Conservation (phyloP, 2,888 invertebrate genomes). For the Seira ritae region DNA sequence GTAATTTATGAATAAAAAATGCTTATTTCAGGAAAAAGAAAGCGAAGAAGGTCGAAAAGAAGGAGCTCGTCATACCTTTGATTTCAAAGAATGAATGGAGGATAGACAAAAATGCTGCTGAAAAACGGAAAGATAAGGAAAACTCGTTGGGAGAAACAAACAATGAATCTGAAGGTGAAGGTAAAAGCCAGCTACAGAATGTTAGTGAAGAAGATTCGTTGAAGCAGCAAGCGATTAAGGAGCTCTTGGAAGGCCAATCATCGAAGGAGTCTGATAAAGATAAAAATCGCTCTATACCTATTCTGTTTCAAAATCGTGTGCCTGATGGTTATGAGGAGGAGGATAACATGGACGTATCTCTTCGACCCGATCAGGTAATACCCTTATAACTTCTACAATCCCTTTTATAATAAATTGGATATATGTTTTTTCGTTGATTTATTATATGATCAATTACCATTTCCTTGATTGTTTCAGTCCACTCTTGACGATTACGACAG, state of each 20-base stretch:
- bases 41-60: slow-evolving; percentile 63
- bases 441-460: background rate
- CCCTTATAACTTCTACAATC: background rate
- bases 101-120: slow-evolving; percentile 67
- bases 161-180: background rate
- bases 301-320: slow-evolving; percentile 76
- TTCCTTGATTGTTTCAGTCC: slow-evolving; percentile 45
- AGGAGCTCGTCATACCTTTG: slow-evolving; percentile 75
- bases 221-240: slow-evolving; percentile 85
- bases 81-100: slow-evolving; percentile 76
- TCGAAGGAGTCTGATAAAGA: slow-evolving; percentile 57
- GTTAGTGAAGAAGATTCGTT: slow-evolving; percentile 74
- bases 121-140: slow-evolving; percentile 78
- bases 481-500: slow-evolving; percentile 82
- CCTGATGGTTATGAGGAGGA: slow-evolving; percentile 77
- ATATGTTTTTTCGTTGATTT: too few relatives aligned
- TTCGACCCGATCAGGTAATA: slow-evolving; percentile 76
- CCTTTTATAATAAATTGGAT: too few relatives aligned
- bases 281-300: slow-evolving; percentile 75
- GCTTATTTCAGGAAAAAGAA: slow-evolving; percentile 45
- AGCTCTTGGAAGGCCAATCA: slow-evolving; percentile 81
- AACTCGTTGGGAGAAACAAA: slow-evolving; percentile 73
- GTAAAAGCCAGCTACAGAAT: background rate
- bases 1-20: background rate
- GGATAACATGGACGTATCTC: slow-evolving; percentile 76